Evolutionary conservation across 64 coral and sea anemone species (phyloP), one percentile per base, ranked within the genome.

Genomic region (Montipora foliosa): DNA sequence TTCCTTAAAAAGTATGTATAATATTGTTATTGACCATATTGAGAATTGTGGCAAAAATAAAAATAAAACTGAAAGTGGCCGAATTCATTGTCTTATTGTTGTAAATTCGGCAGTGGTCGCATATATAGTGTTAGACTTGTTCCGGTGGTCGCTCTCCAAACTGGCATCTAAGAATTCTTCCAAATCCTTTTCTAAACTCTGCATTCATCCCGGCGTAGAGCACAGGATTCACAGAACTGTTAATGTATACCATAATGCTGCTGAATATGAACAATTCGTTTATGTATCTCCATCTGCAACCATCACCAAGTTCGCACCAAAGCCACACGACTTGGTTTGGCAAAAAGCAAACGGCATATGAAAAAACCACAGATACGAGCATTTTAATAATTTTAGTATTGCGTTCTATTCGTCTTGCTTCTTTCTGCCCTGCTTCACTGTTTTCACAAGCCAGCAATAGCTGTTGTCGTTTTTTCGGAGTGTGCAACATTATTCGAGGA

Each of bases 161-260:
- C 11, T 92, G 68, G 29, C 89, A 97, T 15, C 89, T 80, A 0
- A 97, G 89, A 47, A 97, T 86, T 17, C 79, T 47, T 44, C 15
- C 93, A 74, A 97, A 97, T 47, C 89, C 96, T 86, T 97, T 97
- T 76, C 88, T 91, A 59, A 97, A 97, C 19, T 97, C 96, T 13
- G 88, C 78, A 68, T 97, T 97, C 96, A 97, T 94, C 44, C 96
- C 96, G 25, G 96, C 96, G 12, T 97, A 97, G 7, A 97, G 84
- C 15, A 97, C 78, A 20, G 96, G 96, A 74, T 97, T 97, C 0
- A 91, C 93, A 16, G 77, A 90, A 50, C 96, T 97, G 45, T 97
- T 97, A 45, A 97, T 97, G 21, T 97, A 97, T 9, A 97, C 96
- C 83, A 97, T 81, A 59, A 97, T 87, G 53, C 90, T 89, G 58